Conservation (phyloP, 2,113 vertebrate genomes). For the Cephalopterus ornatus region DNA sequence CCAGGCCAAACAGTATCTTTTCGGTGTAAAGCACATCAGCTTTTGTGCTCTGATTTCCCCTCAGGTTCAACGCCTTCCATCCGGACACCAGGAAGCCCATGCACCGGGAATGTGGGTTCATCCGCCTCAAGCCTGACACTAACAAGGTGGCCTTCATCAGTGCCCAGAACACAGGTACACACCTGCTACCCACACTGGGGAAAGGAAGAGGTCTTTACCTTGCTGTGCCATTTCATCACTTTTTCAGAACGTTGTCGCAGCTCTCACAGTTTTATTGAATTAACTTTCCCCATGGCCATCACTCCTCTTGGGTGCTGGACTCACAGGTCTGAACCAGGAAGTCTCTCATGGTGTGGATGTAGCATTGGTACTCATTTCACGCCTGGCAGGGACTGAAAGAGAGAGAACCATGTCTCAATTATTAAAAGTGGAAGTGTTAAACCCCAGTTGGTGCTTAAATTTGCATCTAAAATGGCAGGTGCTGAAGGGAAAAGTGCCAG, state of each 20-base stretch:
- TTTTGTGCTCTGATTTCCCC: neutral
- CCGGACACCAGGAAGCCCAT: constrained; percentile 87
- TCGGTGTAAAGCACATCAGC: neutral
- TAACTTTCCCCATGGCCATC: neutral
- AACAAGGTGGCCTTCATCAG: constrained; percentile 93
- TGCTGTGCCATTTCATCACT: neutral
- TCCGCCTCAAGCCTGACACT: constrained; percentile 87
- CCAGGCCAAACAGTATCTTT: neutral
- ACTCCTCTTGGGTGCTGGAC: fast-evolving
- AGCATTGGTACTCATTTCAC: neutral
- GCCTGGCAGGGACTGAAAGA: neutral
- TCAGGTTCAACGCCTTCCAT: constrained; percentile 91
- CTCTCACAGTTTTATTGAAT: neutral
- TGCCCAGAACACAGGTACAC: constrained; percentile 92
- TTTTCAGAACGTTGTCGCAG: neutral
- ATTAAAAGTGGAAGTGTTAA: neutral
- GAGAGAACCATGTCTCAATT: neutral
- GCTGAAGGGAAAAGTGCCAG: neutral
- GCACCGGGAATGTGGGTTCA: constrained; percentile 93
- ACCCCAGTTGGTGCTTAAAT: neutral
- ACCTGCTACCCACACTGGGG: neutral
- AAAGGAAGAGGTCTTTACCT: neutral
- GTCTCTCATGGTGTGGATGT: neutral
- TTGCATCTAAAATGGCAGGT: neutral
- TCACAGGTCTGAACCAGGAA: neutral